Evolutionary conservation across 2,113 vertebrate species (phyloP).

Genomic region (Cyanoderma ruficeps): DNA sequence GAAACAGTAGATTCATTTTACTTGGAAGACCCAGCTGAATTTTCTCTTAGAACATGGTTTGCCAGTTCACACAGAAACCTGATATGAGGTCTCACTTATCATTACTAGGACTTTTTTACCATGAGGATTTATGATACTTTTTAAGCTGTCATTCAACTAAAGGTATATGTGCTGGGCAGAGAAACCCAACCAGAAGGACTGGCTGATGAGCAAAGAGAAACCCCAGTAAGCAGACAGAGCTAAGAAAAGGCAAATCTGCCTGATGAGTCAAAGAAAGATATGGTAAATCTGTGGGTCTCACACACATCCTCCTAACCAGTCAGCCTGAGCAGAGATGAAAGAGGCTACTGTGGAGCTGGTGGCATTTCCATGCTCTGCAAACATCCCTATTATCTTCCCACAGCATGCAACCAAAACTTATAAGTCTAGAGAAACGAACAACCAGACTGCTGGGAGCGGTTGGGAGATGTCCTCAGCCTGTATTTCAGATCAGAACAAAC

Average conservation of each 20-base stretch:
- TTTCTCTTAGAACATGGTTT: not conserved
- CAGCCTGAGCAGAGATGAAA: not conserved
- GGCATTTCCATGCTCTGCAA: not conserved
- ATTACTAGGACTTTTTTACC: not conserved
- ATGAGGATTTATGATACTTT: not conserved
- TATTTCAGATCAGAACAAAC: not conserved
- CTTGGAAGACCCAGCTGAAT: not conserved
- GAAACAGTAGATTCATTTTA: not conserved
- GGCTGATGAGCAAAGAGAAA: not conserved
- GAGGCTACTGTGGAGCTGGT: not conserved
- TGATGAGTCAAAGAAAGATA: not conserved
- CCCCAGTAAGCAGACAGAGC: fast-evolving
- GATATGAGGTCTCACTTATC: not conserved
- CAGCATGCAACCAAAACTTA: not conserved
- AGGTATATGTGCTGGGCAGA: not conserved
- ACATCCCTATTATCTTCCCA: not conserved
- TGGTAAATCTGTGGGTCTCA: not conserved
- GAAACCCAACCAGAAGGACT: not conserved
- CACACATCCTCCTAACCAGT: not conserved
- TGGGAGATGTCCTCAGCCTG: not conserved
- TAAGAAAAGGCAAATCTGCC: not conserved
- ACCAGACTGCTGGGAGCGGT: not conserved
- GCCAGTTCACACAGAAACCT: not conserved
- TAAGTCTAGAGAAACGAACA: not conserved
- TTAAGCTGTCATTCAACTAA: not conserved